Evolutionary conservation across 1,140 invertebrate species (phyloP).

Genomic region (Heliconius congener): DNA sequence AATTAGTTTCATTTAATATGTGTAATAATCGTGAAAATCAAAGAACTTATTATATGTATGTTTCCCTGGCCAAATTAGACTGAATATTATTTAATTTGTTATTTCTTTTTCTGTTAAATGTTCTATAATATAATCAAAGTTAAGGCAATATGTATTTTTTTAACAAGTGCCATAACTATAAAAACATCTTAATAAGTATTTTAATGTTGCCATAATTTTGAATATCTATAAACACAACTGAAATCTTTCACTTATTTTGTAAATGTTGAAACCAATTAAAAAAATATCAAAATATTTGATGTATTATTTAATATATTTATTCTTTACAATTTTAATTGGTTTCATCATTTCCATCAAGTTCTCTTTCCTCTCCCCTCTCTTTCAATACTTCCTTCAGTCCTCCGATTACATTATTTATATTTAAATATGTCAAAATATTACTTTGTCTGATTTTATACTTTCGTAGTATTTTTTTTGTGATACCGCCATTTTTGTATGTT

Average conservation of each 20-base stretch:
- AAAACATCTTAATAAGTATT: not conserved
- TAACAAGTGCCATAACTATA: not conserved
- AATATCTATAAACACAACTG: not conserved
- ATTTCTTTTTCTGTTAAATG: not conserved
- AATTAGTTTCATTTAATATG: too few relatives aligned
- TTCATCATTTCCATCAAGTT: not conserved
- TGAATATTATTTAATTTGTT: not conserved
- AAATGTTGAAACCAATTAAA: not conserved
- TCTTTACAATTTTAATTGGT: not conserved
- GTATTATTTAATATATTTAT: not conserved
- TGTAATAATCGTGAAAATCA: too few relatives aligned
- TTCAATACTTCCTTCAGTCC: not conserved
- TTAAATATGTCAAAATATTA: not conserved
- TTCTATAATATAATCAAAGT: not conserved
- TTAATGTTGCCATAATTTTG: conserved; percentile 6
- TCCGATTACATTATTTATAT: not conserved
- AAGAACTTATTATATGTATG: too few relatives aligned
- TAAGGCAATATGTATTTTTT: not conserved
- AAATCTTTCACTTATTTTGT: not conserved
- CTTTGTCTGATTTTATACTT: conserved; percentile 1
- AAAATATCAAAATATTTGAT: too few relatives aligned
- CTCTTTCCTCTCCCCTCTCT: not conserved
- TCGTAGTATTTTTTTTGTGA: not conserved
- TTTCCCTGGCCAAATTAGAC: too few relatives aligned
- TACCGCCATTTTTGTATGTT: not conserved